Evolutionary conservation across 2,888 invertebrate genomes (phyloP), one percentile per base, ranked within the genome.

Genomic region (Drosophila kokeensis): DNA sequence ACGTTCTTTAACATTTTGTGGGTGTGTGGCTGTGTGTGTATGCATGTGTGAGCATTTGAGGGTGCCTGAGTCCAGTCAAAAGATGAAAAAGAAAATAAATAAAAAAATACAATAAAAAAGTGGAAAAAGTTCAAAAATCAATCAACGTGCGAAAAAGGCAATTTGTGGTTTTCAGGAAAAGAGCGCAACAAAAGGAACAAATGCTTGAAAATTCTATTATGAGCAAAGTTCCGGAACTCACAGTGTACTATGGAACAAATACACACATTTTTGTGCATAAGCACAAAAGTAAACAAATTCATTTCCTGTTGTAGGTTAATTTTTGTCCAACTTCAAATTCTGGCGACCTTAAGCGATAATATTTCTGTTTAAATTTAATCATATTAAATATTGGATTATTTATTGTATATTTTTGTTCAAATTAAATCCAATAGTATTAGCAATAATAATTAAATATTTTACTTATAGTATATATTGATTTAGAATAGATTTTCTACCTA

Each of bases 101-200:
- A 63, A 27, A 53, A 60, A 54, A 45, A 48, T 11, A 7, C 52
- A 57, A 59, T 32, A 66, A 34, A 66, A 24, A 38, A 29, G 60
- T 61, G 76, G 80, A 65, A 70, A 87, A 87, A 82, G 75, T 87
- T 89, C 67, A 75, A 87, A 87, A 89, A 87, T 87, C 87, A 89
- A 87, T 87, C 89, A 89, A 87, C 76, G 81, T 89, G 87, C 85
- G 85, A 87, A 87, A 87, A 87, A 89, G 87, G 81, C 87, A 87
- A 89, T 87, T 87, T 87, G 87, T 64, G 89, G 89, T 69, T 80
- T 59, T 38, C 64, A 75, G 63, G 52, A 72, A 79, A 65, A 59
- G 65, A 50, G 58, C 34, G 55, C 59, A 72, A 61, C 21, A 74
- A 61, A 54, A 53, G 50, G 68, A 69, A 48, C 59, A 73, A 82